phyloP scores from a whole-genome alignment of 2,888 invertebrate genomes.

The Drosophila nr. fundita region DNA sequence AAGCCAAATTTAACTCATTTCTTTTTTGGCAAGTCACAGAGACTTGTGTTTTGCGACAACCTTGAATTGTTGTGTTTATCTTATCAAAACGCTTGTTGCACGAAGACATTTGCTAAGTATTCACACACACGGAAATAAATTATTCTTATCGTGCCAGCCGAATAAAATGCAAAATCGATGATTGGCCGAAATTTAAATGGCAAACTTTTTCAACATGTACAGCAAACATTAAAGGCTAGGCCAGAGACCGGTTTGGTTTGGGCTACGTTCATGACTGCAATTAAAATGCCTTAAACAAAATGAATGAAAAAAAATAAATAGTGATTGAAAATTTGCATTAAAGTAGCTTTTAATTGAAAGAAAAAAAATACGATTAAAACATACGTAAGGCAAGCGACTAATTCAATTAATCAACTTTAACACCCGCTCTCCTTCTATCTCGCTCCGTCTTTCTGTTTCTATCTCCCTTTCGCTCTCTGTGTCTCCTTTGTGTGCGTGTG shows the following conservation, averaged over 20 bases:
- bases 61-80: constrained; percentile 70
- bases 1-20: constrained; percentile 14
- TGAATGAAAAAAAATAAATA: neutral
- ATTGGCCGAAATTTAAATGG: constrained; percentile 34
- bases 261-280: constrained; percentile 47
- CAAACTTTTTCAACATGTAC: constrained; percentile 16
- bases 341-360: neutral
- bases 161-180: constrained; percentile 60
- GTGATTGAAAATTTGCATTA: constrained; percentile 61
- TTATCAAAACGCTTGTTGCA: constrained; percentile 54
- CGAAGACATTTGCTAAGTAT: constrained; percentile 30
- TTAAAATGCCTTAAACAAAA: constrained; percentile 50
- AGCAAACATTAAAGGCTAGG: constrained; percentile 32
- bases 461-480: neutral
- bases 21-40: constrained; percentile 52
- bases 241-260: constrained; percentile 53
- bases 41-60: constrained; percentile 47
- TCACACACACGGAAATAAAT: constrained; percentile 3
- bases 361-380: constrained; percentile 34
- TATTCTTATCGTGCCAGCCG: constrained; percentile 58
- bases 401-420: neutral
- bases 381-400: constrained; percentile 27
- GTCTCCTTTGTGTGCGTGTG: neutral
- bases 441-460: neutral
- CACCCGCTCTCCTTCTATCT: neutral